Evolutionary conservation across 1,140 invertebrate species (phyloP), one percentile per base, ranked within the genome.

Genomic region (Psilanteris sp.): DNA sequence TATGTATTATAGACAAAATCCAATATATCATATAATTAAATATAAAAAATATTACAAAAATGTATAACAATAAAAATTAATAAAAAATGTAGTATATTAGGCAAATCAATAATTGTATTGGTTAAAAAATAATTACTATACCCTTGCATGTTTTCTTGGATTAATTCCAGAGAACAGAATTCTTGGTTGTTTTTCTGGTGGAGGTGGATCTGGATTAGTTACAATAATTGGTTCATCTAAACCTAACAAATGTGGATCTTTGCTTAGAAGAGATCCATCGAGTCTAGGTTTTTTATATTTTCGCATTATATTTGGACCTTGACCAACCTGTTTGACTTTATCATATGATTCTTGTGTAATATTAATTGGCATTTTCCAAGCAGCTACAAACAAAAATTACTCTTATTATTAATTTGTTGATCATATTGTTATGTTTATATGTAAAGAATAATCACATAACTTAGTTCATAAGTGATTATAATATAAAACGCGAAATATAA

Each of bases 311-410:
- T 88, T 89, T 46, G 87, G 87, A 20, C 87, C 86, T 50, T 89
- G 87, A 10, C 86, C 85, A 46, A 89, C 90, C 16, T 93, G 91
- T 79, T 94, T 94, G 1, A 94, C 92, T 22, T 93, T 92, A 80
- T 96, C 94, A 79, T 95, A 94, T 0, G 92, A 93, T 81, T 97
- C 95, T 86, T 95, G 95, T 0, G 93, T 93, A 48, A 97, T 93
- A 81, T 96, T 96, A 20, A 98, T 94, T 0, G 96, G 95, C 83
- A 93, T 93, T 87, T 96, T 96, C 96, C 96, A 97, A 1, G 95
- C 94, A 85, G 93, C 95, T 97, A 82, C 16, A 89, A 86, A 15
- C 11, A 16, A 36, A 36, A 4, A 13, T 3, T 2, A 32, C 3
- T 2, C 26, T 27, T 32, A 11, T 1, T 29, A 26, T 5, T 27